These are phyloP conservation scores for Apaloderma vittatum DNA, from an alignment of 2,113 vertebrate species.

Conservation along the genomic window DNA sequence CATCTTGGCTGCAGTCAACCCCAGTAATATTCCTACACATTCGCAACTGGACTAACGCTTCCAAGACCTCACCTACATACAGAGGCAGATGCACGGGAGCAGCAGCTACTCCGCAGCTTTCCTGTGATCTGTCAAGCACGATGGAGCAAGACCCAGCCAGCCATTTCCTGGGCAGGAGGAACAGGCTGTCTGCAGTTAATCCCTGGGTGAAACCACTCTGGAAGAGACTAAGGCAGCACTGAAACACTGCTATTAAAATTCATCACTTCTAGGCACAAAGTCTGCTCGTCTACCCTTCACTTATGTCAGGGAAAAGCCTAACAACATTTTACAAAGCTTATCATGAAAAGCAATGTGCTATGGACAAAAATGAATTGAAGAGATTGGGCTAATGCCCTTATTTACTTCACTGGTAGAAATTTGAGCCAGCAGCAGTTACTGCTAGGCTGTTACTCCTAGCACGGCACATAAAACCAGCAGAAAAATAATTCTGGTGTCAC, in stretches of 20 bases:
- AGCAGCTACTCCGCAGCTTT: background rate
- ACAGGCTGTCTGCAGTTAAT: constrained; percentile 52
- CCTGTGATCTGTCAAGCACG: constrained; percentile 1
- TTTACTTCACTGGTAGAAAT: constrained; percentile 7
- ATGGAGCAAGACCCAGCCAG: constrained; percentile 40
- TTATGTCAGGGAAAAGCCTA: constrained; percentile 14
- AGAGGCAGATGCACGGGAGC: background rate
- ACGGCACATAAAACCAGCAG: constrained; percentile 18
- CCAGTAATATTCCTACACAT: background rate
- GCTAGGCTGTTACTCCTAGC: constrained; percentile 1
- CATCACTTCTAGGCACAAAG: constrained; percentile 40
- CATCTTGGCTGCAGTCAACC: background rate
- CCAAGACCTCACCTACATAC: background rate
- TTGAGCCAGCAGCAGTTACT: constrained; percentile 20
- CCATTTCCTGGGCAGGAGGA: constrained; percentile 38
- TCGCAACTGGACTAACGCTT: background rate
- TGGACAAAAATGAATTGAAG: constrained; percentile 25
- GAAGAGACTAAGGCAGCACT: constrained; percentile 17
- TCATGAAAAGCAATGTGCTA: constrained; percentile 2
- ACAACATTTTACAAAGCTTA: constrained; percentile 50
- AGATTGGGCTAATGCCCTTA: background rate
- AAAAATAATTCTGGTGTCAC: constrained; percentile 35
- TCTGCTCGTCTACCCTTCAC: background rate
- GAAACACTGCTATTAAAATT: constrained; percentile 64
- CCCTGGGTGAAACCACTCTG: constrained; percentile 50